A percentile compares a stretch with the other conserved stretches of the same genome.
phyloP scores from a whole-genome alignment of 2,888 invertebrate genomes.

The Diadegma fenestrale region DNA sequence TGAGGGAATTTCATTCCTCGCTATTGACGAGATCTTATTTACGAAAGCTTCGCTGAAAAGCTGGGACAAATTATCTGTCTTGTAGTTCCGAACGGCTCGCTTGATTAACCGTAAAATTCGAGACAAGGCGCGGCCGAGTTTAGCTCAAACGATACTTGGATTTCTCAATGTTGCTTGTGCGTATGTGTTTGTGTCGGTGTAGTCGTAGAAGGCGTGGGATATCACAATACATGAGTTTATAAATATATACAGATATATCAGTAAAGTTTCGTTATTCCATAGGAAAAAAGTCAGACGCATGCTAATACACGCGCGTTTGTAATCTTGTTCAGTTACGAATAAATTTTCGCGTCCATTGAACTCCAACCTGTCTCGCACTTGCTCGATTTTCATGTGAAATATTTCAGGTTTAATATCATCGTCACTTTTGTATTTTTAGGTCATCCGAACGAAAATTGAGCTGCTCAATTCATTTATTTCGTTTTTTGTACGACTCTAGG shows the following conservation, averaged over 20 bases:
- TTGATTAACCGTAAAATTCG: constrained; percentile 44
- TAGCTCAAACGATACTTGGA: constrained; percentile 36
- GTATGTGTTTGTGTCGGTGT: constrained; percentile 5
- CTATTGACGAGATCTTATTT: background rate
- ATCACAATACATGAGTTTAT: background rate
- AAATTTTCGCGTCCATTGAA: constrained; percentile 54
- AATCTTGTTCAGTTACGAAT: constrained; percentile 47
- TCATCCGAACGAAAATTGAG: background rate
- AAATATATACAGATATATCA: background rate
- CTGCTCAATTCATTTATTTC: background rate
- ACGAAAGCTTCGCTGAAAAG: background rate
- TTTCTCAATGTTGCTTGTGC: constrained; percentile 53
- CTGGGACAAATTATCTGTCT: background rate
- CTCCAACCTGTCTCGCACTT: constrained; percentile 35
- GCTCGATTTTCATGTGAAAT: background rate
- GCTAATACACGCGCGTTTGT: constrained; percentile 29
- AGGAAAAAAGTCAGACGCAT: constrained; percentile 25
- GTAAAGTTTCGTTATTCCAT: constrained; percentile 33
- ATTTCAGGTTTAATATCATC: background rate
- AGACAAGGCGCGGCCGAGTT: constrained; percentile 53
- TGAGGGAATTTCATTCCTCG: background rate
- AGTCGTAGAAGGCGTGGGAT: constrained; percentile 53
- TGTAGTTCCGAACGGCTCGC: constrained; percentile 36
- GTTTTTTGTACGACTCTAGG: background rate
- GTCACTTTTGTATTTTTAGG: background rate